A percentile compares a stretch with the other conserved stretches of the same genome.
phyloP scores from a whole-genome alignment of 2,888 invertebrate species.

The Philopedon plagiatum region DNA sequence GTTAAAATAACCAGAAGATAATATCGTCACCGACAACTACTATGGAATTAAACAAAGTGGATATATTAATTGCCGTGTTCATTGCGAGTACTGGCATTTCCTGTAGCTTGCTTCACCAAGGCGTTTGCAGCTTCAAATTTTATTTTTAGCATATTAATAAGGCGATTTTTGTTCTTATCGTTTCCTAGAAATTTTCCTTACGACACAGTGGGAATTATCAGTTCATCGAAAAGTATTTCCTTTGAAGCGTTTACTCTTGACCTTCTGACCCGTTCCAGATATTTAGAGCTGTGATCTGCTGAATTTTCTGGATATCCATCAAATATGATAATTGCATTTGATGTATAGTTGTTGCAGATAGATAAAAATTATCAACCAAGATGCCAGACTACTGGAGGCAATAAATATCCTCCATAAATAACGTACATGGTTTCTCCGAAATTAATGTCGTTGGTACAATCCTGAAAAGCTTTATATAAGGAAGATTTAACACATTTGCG shows the following conservation, averaged over 20 bases:
- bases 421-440: slow-evolving; percentile 49
- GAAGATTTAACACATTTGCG: slow-evolving; percentile 42
- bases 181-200: slow-evolving; percentile 52
- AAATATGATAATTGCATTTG: slow-evolving; percentile 48
- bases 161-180: slow-evolving; percentile 52
- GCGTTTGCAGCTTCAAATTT: slow-evolving; percentile 29
- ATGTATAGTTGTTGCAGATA: slow-evolving; percentile 52
- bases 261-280: slow-evolving; percentile 54
- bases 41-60: slow-evolving; percentile 28
- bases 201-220: slow-evolving; percentile 48
- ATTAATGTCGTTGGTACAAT: slow-evolving; percentile 14
- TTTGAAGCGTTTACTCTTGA: slow-evolving; percentile 53
- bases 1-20: slow-evolving; percentile 46
- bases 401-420: slow-evolving; percentile 54
- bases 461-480: slow-evolving; percentile 51
- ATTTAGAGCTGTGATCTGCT: slow-evolving; percentile 53
- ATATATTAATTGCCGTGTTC: slow-evolving; percentile 49
- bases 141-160: slow-evolving; percentile 52
- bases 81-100: slow-evolving; percentile 16
- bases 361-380: slow-evolving; percentile 47
- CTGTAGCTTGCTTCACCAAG: slow-evolving; percentile 49
- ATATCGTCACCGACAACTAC: slow-evolving; percentile 51
- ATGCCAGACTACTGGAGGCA: slow-evolving; percentile 53
- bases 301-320: slow-evolving; percentile 54
- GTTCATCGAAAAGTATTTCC: slow-evolving; percentile 42